Conservation (phyloP, 2,113 vertebrate genomes). For the Hassar affinis region DNA sequence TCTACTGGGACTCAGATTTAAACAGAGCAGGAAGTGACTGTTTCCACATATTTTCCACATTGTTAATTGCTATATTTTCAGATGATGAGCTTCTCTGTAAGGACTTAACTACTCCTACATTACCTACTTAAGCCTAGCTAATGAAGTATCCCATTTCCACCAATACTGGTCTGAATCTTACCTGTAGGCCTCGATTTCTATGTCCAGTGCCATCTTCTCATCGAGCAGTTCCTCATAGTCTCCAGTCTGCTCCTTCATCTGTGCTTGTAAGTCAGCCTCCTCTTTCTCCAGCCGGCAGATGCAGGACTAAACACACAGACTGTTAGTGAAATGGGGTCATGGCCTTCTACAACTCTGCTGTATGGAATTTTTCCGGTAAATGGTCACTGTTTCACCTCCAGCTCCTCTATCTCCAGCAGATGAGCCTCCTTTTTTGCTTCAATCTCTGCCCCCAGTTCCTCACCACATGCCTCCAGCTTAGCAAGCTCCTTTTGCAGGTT, state of each 20-base stretch:
- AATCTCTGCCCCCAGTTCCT: slow-evolving; percentile 66
- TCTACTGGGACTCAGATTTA: slow-evolving; percentile 10
- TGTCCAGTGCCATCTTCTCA: slow-evolving; percentile 74
- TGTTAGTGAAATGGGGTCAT: slow-evolving; percentile 20
- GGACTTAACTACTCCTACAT: background rate
- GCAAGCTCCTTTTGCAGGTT: slow-evolving; percentile 64
- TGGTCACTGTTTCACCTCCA: slow-evolving; percentile 63
- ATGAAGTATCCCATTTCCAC: background rate
- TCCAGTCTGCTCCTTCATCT: slow-evolving; percentile 69
- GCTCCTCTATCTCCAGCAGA: slow-evolving; percentile 62
- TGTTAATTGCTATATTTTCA: background rate
- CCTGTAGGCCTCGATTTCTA: slow-evolving; percentile 75
- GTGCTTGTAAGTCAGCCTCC: slow-evolving; percentile 58
- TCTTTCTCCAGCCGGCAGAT: slow-evolving; percentile 58
- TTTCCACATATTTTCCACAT: background rate
- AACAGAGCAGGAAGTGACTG: background rate
- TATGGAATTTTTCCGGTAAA: background rate
- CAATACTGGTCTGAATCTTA: slow-evolving; percentile 30
- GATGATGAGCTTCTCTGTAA: background rate
- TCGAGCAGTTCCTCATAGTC: slow-evolving; percentile 67
- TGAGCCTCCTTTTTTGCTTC: slow-evolving; percentile 58
- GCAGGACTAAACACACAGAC: slow-evolving; percentile 41
- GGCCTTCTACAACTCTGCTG: background rate
- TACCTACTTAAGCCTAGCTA: background rate
- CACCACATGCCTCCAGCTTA: slow-evolving; percentile 59